Percentiles rank a stretch among this genome's conserved stretches.
Conservation (phyloP, 2,888 invertebrate species). For the Drosophila subsilvestris region DNA sequence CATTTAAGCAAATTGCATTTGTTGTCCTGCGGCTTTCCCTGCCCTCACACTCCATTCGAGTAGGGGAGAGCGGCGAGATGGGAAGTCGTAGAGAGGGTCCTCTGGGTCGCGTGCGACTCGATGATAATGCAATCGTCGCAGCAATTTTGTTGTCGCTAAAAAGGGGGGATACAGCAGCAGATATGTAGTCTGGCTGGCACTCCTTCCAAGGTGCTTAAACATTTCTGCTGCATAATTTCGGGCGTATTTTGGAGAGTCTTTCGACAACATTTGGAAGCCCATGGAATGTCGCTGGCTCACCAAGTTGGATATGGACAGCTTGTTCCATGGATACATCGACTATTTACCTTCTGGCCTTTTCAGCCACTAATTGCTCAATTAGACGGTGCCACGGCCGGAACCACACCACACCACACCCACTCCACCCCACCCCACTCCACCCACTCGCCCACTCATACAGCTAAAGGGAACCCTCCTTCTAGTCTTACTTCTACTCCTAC, state of each 20-base stretch:
- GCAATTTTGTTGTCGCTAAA: conserved; percentile 8
- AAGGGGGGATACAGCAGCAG: not conserved
- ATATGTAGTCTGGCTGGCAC: too few relatives aligned
- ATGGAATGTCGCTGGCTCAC: not conserved
- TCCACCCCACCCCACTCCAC: not conserved
- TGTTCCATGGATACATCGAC: conserved; percentile 2
- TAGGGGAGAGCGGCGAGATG: not conserved
- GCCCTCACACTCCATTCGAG: not conserved
- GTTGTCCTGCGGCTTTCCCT: conserved; percentile 53
- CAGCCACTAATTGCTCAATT: conserved; percentile 53
- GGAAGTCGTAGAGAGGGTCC: not conserved
- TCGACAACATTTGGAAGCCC: too few relatives aligned
- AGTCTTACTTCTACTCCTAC: not conserved
- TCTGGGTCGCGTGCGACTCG: conserved; percentile 14
- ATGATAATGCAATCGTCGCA: conserved; percentile 14
- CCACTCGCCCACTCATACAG: conserved; percentile 3
- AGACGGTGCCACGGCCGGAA: conserved; percentile 28
- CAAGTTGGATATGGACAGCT: not conserved
- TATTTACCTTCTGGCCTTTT: conserved; percentile 31
- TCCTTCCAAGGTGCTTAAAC: too few relatives aligned
- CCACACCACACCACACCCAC: conserved; percentile 21
- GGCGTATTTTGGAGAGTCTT: too few relatives aligned
- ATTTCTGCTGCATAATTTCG: too few relatives aligned
- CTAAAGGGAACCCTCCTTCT: conserved; percentile 5
- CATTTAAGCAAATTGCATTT: conserved; percentile 62